A percentile compares a stretch with the other conserved stretches of the same genome.
phyloP scores from a whole-genome alignment of 2,888 invertebrate species.

The Allophyes oxyacanthae region DNA sequence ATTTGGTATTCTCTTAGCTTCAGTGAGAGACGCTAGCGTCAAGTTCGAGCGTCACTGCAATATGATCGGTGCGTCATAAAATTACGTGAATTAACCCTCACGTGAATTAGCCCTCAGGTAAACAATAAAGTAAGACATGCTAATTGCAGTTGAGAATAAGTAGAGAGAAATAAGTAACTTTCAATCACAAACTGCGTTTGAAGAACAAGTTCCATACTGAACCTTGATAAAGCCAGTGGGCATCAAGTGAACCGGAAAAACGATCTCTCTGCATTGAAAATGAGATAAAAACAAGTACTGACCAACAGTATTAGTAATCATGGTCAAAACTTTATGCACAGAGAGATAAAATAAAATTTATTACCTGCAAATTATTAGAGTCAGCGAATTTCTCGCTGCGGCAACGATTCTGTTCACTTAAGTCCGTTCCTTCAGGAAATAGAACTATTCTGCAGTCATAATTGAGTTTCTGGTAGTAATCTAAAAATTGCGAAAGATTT shows the following conservation, averaged over 20 bases:
- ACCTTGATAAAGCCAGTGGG: constrained; percentile 25
- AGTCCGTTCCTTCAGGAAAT: constrained; percentile 97
- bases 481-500: constrained; percentile 91
- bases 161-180: too few relatives aligned
- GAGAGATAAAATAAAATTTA: constrained; percentile 12
- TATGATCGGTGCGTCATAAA: too few relatives aligned
- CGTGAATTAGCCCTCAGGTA: too few relatives aligned
- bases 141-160: too few relatives aligned
- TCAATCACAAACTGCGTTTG: too few relatives aligned
- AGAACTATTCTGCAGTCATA: constrained; percentile 93
- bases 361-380: constrained; percentile 91
- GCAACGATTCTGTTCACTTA: constrained; percentile 91
- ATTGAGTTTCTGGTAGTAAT: constrained; percentile 91
- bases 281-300: constrained; percentile 9
- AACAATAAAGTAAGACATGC: too few relatives aligned
- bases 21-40: too few relatives aligned
- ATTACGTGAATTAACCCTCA: too few relatives aligned
- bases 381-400: constrained; percentile 93
- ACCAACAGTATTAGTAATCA: constrained; percentile 13
- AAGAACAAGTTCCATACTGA: background rate
- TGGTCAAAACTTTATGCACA: constrained; percentile 20
- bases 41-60: too few relatives aligned
- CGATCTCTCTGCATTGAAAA: constrained; percentile 13
- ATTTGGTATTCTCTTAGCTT: too few relatives aligned
- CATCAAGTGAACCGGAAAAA: constrained; percentile 29